Evolutionary conservation across 2,888 invertebrate genomes (phyloP).

Genomic region (Phortica magna): DNA sequence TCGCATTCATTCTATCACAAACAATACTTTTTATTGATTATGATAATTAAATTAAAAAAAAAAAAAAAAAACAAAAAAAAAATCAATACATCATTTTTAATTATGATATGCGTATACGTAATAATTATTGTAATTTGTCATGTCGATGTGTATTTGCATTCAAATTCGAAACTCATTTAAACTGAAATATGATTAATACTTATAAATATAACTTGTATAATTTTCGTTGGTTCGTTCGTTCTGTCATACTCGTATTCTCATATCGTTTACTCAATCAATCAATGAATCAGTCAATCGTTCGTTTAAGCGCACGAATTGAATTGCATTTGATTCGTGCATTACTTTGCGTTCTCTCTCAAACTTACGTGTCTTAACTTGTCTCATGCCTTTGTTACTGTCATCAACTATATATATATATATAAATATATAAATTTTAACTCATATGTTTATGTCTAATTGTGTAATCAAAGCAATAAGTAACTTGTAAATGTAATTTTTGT

Average conservation of each 20-base stretch:
- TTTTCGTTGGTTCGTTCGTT: constrained; percentile 21
- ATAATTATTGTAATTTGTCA: constrained; percentile 39
- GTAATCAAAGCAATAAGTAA: constrained; percentile 31
- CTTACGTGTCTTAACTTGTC: not conserved
- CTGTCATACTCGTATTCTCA: not conserved
- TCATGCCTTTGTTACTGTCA: constrained; percentile 1
- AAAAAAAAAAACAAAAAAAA: not conserved
- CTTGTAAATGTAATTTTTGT: constrained; percentile 24
- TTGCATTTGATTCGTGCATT: not conserved
- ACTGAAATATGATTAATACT: not conserved
- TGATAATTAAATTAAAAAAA: not conserved
- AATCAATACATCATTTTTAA: constrained; percentile 1
- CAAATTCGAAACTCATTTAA: constrained; percentile 11
- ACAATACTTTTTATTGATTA: constrained; percentile 4
- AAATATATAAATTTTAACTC: not conserved
- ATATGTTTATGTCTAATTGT: constrained; percentile 16
- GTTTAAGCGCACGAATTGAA: not conserved
- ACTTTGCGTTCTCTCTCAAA: not conserved
- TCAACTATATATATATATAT: not conserved
- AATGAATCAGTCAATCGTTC: not conserved
- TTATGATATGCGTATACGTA: constrained; percentile 32
- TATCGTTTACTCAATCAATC: not conserved
- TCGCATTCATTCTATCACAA: constrained; percentile 10
- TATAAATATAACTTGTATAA: not conserved
- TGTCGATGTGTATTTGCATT: constrained; percentile 33